These are phyloP conservation scores for Etheostoma cragini DNA, from an alignment of 2,113 vertebrate species.

Conservation along the genomic window DNA sequence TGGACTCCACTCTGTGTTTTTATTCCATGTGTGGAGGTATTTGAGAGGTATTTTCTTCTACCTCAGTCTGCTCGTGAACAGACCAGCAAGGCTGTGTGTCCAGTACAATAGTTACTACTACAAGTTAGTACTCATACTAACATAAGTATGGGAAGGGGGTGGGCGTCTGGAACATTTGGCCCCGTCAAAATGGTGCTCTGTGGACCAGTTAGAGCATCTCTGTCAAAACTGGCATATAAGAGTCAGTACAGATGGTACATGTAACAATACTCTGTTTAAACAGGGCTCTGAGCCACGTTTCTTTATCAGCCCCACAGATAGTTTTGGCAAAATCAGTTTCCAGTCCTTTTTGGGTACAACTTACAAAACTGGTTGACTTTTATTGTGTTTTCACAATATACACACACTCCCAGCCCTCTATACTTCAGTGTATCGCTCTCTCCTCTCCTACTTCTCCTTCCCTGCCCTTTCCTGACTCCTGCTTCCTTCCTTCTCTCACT, in stretches of 20 bases:
- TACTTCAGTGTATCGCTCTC: constrained; percentile 56
- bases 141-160: no score
- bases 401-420: constrained; percentile 45
- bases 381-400: neutral
- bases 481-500: constrained; percentile 33
- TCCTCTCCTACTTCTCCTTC: constrained; percentile 42
- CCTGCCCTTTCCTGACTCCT: constrained; percentile 57
- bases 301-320: constrained; percentile 58
- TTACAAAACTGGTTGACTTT: constrained; percentile 23
- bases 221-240: constrained; percentile 61
- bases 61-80: constrained; percentile 38
- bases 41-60: constrained; percentile 46
- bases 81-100: constrained; percentile 19
- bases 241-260: constrained; percentile 65
- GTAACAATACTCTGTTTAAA: constrained; percentile 64
- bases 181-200: constrained; percentile 42
- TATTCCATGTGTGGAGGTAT: constrained; percentile 57
- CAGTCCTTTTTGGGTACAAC: constrained; percentile 25
- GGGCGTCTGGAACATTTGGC: constrained; percentile 49
- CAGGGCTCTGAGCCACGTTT: constrained; percentile 52
- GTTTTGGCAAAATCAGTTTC: constrained; percentile 41
- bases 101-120: constrained; percentile 24
- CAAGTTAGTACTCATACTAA: no score
- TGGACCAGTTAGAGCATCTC: constrained; percentile 50
- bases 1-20: constrained; percentile 58